Conservation (phyloP, 2,113 vertebrate genomes). For the Climacteris rufus region DNA sequence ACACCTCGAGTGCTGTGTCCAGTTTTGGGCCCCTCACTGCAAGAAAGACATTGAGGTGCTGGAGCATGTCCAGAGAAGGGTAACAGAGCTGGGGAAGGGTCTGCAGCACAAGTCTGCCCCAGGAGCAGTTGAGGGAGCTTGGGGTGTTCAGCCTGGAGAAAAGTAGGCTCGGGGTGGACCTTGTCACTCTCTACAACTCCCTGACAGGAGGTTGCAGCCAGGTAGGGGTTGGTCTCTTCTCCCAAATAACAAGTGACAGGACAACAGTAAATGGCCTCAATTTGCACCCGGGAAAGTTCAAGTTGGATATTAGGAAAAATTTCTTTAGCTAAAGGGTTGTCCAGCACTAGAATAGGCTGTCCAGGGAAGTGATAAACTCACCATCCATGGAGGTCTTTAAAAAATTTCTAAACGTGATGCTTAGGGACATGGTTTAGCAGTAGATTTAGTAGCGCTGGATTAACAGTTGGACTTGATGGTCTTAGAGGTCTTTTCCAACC, state of each 20-base stretch:
- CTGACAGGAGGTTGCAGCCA: neutral
- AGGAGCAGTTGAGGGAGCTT: neutral
- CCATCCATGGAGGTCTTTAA: neutral
- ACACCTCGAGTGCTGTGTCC: neutral
- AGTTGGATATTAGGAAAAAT: neutral
- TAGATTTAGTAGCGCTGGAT: neutral
- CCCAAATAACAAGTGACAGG: neutral
- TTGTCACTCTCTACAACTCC: too few species aligned
- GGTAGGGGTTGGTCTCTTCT: accelerated
- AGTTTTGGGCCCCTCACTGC: neutral
- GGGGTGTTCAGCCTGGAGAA: neutral
- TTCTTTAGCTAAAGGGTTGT: neutral
- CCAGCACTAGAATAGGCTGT: neutral
- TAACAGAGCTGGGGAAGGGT: accelerated
- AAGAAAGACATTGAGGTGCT: neutral
- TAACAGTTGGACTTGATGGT: neutral
- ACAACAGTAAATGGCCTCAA: neutral
- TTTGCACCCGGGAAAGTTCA: neutral
- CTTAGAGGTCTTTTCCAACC: neutral
- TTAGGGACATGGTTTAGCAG: neutral
- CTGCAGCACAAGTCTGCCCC: neutral
- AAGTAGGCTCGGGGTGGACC: accelerated
- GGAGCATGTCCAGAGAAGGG: accelerated
- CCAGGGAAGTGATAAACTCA: neutral
- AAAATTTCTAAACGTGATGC: neutral